Evolutionary conservation across 1,140 invertebrate species (phyloP), one percentile per base, ranked within the genome.

Genomic region (Calephelis nemesis): DNA sequence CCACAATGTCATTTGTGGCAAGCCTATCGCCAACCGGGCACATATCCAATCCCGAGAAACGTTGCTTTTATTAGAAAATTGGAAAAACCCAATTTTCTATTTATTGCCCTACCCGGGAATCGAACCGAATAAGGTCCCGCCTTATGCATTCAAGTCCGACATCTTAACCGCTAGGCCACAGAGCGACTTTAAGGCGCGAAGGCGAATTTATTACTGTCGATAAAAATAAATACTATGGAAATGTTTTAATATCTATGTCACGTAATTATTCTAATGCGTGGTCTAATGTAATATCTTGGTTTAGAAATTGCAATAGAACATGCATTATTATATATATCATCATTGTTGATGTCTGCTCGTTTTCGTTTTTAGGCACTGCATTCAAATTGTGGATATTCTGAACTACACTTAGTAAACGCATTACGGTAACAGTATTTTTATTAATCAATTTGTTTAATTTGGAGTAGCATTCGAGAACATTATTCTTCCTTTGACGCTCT

Each of bases 321-420:
- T 52, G 13, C 13, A 52, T 13, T 19, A 52, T 7, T 13, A 52
- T 15, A 52, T 52, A n/a, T n/a, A n/a, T n/a, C 50, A 15, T 52
- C 50, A 52, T 52, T 52, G 15, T 52, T 52, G 13, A 52, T 52
- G 50, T 19, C 50, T 52, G 7, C 50, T 52, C 50, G 50, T 52
- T 52, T 52, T 6, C 50, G 13, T 19, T 52, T 52, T 19, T 52
- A 52, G 50, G 50, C 15, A 52, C 13, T 52, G 13, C 13, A 52
- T 19, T 52, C 50, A 52, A 52, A 52, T 52, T 52, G n/a, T 52
- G 50, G 50, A 52, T 52, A 52, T 52, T 52, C 50, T 52, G 50
- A n/a, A 52, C 15, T 52, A 52, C 50, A 52, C 15, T 52, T 52
- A 7, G 50, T 52, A 52, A 52, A 52, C 50, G 50, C 50, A 52